These are phyloP conservation scores for Erebia epiphron DNA, from an alignment of 2,888 invertebrate genomes.

Conservation along the genomic window DNA sequence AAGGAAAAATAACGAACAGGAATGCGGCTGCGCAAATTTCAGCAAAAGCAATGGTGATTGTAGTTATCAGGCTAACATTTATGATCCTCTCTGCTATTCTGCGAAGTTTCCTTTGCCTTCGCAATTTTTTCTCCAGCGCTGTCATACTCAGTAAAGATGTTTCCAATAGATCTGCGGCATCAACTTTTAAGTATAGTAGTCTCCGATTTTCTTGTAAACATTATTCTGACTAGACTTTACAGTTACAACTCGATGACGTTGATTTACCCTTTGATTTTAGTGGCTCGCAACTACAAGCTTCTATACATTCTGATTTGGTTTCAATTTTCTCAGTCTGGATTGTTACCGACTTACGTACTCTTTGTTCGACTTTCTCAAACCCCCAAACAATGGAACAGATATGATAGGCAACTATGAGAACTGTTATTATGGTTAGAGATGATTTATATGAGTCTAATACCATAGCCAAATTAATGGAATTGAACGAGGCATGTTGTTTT, in stretches of 20 bases:
- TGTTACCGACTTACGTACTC: conserved; percentile 27
- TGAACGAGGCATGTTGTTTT: conserved; percentile 57
- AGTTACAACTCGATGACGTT: neutral
- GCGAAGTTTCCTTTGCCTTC: conserved; percentile 50
- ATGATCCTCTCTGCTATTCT: conserved; percentile 57
- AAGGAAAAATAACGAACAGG: conserved; percentile 56
- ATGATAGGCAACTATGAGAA: conserved; percentile 56
- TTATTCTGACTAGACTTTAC: neutral
- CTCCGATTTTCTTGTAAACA: too few species aligned
- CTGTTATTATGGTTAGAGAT: conserved; percentile 52
- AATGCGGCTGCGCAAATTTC: conserved; percentile 63
- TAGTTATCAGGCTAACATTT: conserved; percentile 57
- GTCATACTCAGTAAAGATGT: conserved; percentile 47
- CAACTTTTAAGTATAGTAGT: neutral
- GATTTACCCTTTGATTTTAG: neutral
- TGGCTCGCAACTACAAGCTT: conserved; percentile 52
- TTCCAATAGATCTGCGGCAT: neutral
- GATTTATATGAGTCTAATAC: conserved; percentile 46
- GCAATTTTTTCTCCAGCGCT: conserved; percentile 52
- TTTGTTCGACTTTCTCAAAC: conserved; percentile 47
- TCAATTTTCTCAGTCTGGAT: conserved; percentile 48
- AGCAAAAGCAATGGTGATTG: conserved; percentile 61
- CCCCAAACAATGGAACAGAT: conserved; percentile 49
- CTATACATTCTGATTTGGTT: conserved; percentile 52
- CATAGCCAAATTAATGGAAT: conserved; percentile 56